Evolutionary conservation across 2,113 vertebrate genomes (phyloP), one percentile per base, ranked within the genome.

Genomic region (Etheostoma spectabile): DNA sequence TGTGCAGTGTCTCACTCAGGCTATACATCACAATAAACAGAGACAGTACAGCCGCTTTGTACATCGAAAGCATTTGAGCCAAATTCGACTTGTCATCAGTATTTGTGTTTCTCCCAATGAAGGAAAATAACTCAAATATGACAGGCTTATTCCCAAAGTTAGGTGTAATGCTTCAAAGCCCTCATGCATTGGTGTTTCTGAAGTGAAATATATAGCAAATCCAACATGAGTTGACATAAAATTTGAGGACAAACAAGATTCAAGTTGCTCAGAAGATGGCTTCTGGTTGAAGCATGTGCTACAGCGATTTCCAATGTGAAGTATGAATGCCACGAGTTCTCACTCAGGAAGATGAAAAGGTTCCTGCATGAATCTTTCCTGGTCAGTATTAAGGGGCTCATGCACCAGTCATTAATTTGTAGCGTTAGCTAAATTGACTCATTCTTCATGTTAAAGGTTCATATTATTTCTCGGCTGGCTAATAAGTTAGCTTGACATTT

Each of bases 401-500:
- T 16, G 52, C 33, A 18, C 30, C 6, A 27, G 42, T 53, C 83
- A 86, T 84, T 82, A 83, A 82, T 84, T 76, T 53, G 63, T 72
- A 67, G 70, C 78, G 66, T 83, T 57, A 81, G 80, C 55, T 56
- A 62, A 84, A 69, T 76, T 52, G 73, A 85, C 79, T 80, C 82
- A 89, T 91, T 74, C 63, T 65, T 91, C 85, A 84, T 83, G 71
- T 70, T 88, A 81, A 88, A 87, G 78, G 66, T 81, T 87, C 76
- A 79, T 87, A 77, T 90, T 83, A 90, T 86, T 84, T 70, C 68
- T 75, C 53, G 30, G 61, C 80, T 48, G 71, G 60, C 84, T 84
- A 85, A 88, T 89, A 90, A 73, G 80, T 88, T 87, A 77, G 80
- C 71, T 35, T 89, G 84, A 87, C 88, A 83, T 88, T 81, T 87